Base-by-base conservation (phyloP, 2,888 invertebrate genomes). In the Chrysolina americana region DNA sequence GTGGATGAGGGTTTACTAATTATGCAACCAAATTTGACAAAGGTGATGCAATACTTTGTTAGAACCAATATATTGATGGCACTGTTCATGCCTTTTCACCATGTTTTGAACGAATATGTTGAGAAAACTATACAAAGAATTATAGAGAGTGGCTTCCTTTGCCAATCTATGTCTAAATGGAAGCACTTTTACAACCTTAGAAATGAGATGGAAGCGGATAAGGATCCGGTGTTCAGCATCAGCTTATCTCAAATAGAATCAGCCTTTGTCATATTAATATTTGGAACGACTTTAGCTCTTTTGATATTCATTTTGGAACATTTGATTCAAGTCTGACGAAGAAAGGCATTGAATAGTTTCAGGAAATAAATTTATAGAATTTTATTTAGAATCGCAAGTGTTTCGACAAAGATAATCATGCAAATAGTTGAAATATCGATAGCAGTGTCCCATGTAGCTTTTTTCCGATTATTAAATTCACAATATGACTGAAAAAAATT, bases 121-220 rank as follows among this genome's bases (percentile, higher is more conserved):
- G 48, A 70, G 6, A 50, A 48, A 17, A 70, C 50, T 47, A 11
- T 70, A 15, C 59, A 50, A 13, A 74, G 41, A 23, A 74, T 74
- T 36, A 41, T 74, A 11, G 74, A 74, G 53, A 66, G 41, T 53
- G 74, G 74, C 13, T 70, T 74, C 19, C 28, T 74, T 17, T 66
- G 65, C 15, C 66, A 63, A 36, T 63, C 41, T 19, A 65, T 70
- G 13, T 74, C 74, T 8, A 36, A 64, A n/a, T 66, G 62, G 65
- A 74, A 70, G 41, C 70, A 65, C 53, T 66, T 48, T 41, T 74
- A 74, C 48, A 11, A 50, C 2, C 41, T 53, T 8, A 44, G 63
- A 28, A 65, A 65, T 50, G 50, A 41, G 15, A 53, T 74, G 11
- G 70, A 66, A 36, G 70, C 70, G 21, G 53, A 66, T 21, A 41